Conservation (phyloP, 2,888 invertebrate species). For the Agrilus cyanescens region DNA sequence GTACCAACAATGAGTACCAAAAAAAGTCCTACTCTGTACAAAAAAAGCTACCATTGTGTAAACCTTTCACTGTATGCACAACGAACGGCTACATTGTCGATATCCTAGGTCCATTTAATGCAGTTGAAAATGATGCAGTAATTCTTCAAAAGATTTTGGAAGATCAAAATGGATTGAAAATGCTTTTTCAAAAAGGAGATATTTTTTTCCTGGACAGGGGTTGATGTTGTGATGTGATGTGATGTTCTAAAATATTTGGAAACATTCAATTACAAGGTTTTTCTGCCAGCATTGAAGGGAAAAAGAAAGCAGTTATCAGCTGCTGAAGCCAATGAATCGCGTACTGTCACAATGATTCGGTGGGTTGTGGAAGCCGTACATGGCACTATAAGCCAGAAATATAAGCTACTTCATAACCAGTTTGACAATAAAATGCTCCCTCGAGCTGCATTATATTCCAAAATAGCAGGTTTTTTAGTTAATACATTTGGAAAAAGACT, state of each 20-base stretch:
- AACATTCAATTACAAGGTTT: conserved; percentile 10
- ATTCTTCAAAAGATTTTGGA: conserved; percentile 13
- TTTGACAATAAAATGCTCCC: no score
- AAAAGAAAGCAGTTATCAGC: conserved; percentile 13
- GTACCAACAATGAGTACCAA: conserved; percentile 15
- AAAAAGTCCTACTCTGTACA: conserved; percentile 13
- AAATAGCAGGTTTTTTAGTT: no score
- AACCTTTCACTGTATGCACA: conserved; percentile 16
- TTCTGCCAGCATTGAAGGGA: conserved; percentile 18
- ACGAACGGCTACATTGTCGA: conserved; percentile 16
- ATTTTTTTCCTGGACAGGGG: conserved; percentile 16
- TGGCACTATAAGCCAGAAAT: conserved; percentile 17
- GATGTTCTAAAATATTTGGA: no score
- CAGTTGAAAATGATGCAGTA: conserved; percentile 15
- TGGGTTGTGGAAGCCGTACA: conserved; percentile 18
- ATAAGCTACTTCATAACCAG: conserved; percentile 13
- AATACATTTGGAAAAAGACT: no score
- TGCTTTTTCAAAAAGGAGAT: conserved; percentile 14
- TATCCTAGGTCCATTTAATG: conserved; percentile 11
- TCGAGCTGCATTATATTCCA: no score
- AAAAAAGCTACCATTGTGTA: conserved; percentile 15
- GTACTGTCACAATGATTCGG: conserved; percentile 12
- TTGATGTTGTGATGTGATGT: conserved; percentile 4
- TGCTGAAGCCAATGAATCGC: conserved; percentile 13
- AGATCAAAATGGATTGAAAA: conserved; percentile 7